Conservation (phyloP, 2,888 invertebrate species). For the Lepidocyrtoides sp. region DNA sequence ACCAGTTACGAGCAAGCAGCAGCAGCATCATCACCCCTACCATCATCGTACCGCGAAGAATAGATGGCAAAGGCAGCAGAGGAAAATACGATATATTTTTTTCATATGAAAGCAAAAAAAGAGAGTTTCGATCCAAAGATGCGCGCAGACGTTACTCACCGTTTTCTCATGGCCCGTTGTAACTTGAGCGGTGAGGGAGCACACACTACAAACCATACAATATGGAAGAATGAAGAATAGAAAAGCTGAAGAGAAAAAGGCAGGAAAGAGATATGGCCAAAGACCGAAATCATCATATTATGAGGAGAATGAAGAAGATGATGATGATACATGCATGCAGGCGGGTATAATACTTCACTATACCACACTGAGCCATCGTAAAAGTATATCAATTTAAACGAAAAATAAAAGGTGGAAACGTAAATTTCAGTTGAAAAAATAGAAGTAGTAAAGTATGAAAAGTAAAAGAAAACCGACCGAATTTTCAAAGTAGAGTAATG, state of each 20-base stretch:
- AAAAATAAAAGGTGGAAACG: neutral
- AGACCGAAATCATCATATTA: constrained; percentile 33
- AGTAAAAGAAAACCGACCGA: neutral
- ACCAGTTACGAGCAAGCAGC: too few species aligned
- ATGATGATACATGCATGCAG: too few species aligned
- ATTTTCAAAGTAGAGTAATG: neutral
- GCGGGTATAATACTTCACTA: too few species aligned
- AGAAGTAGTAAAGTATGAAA: neutral
- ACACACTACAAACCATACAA: neutral
- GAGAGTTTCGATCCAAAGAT: constrained; percentile 81
- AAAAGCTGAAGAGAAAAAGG: neutral
- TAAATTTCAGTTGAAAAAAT: too few species aligned
- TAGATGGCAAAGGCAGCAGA: neutral
- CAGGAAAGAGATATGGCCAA: constrained; percentile 35
- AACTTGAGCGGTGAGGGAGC: neutral
- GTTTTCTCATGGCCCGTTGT: constrained; percentile 4
- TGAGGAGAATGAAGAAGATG: neutral
- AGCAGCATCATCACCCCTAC: too few species aligned
- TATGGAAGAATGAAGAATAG: too few species aligned
- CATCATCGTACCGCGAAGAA: neutral
- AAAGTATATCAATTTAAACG: neutral
- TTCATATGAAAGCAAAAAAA: constrained; percentile 28
- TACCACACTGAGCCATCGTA: too few species aligned
- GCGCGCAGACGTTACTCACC: constrained; percentile 79
- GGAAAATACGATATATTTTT: constrained; percentile 5